phyloP scores from a whole-genome alignment of 2,888 invertebrate genomes.

The Caenorhabditis plicata region DNA sequence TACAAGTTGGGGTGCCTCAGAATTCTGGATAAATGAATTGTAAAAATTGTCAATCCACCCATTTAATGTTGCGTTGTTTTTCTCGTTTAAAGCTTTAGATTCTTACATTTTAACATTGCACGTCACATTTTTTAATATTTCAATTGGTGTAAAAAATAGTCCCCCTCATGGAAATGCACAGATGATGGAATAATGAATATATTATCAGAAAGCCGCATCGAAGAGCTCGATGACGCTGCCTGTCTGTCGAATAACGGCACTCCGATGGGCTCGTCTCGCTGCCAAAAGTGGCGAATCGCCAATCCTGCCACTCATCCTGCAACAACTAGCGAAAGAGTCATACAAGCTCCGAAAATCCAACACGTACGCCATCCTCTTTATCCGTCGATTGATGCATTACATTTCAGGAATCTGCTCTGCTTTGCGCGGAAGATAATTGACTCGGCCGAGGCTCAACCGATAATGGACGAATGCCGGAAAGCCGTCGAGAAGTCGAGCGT shows the following conservation, averaged over 20 bases:
- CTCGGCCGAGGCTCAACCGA: constrained; percentile 7
- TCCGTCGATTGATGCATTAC: neutral
- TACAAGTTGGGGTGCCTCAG: no score
- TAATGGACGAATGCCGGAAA: constrained; percentile 20
- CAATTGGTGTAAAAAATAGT: no score
- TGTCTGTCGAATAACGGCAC: constrained; percentile 44
- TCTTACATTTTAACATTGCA: no score
- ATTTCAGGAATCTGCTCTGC: constrained; percentile 38
- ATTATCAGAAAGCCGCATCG: constrained; percentile 50
- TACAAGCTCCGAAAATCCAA: constrained; percentile 30
- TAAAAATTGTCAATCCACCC: no score
- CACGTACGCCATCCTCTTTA: constrained; percentile 3
- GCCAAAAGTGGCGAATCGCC: constrained; percentile 11
- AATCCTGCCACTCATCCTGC: constrained; percentile 51
- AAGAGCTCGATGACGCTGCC: constrained; percentile 49
- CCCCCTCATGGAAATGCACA: constrained; percentile 21
- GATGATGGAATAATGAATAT: neutral
- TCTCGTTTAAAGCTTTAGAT: no score
- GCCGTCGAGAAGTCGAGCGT: constrained; percentile 16
- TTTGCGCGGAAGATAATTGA: constrained; percentile 36
- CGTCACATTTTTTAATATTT: no score
- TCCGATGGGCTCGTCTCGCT: constrained; percentile 51
- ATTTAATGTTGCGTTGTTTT: no score
- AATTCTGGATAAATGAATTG: no score
- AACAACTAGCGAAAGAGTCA: constrained; percentile 46